Base-by-base conservation (phyloP, 2,888 invertebrate genomes). In the Xestoiulus laeticollis region DNA sequence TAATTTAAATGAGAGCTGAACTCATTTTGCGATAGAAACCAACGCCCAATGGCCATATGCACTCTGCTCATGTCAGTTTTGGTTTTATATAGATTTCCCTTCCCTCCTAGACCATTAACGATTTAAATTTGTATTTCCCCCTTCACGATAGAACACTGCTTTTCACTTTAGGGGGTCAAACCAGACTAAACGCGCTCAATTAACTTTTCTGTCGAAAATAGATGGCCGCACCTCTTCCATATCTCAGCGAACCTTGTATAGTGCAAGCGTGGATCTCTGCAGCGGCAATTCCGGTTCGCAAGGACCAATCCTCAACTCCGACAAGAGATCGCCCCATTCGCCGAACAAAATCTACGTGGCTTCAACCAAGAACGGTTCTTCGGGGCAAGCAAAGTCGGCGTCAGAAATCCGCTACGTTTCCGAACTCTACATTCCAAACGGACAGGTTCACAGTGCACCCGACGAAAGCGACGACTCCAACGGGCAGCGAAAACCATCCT, bases 401-500 rank as follows among this genome's bases (percentile, higher is more conserved):
- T n/a, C 32, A 32, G 87, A 87, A 33, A 78, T 33, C 10, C 87
- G 87, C 43, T 87, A 85, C 59, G 48, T 85, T 22, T 87, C 87
- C 16, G 83, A 87, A 48, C 22, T 85, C 0, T 87, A 85, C 87
- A 85, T 87, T 85, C 87, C 87, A 14, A 87, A 53, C 26, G 87
- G 85, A 19, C 33, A 48, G 16, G 68, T 43, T n/a, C 30, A 59
- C 53, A 53, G 26, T 26, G 59, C 30, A 14, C 16, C 85, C 19
- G 85, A 33, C 8, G 43, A 33, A 5, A 32, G 16, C 5, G 85
- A 32, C 53, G 85, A 85, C 32, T 10, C 22, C 32, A 53, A 87
- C 43, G 22, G 19, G 8, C 82, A 87, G 16, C 38, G 85, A 19
- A 87, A 87, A 87, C 68, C 38, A 0, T 97, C 97, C 88, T 98